Evolutionary conservation across 2,888 invertebrate species (phyloP), one percentile per base, ranked within the genome.

Genomic region (Acleris holmiana): DNA sequence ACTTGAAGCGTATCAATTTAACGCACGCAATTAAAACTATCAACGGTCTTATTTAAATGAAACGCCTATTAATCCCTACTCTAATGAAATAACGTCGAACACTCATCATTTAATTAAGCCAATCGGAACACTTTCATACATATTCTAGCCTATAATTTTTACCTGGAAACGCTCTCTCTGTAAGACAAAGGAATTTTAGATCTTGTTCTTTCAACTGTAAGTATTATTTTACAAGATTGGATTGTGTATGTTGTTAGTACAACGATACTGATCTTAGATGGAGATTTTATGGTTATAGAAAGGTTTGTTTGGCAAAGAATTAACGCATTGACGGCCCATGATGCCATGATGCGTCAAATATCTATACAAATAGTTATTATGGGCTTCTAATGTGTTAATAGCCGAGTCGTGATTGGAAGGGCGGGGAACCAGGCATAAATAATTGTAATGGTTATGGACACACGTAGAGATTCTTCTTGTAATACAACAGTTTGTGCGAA

Each of bases 1-100:
- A 23, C 17, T 5, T 21, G 5, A 5, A 47, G 21, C 57, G 46
- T 56, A 47, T 44, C 50, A 7, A 41, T 50, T 13, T n/a, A 35
- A 57, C 47, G 53, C 47, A 50, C n/a, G 40, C 25, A 58, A 64
- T 64, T 53, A 58, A 51, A 57, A 51, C 57, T 19, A 53, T 64
- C 51, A 58, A 64, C 53, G 57, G 40, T 17, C 58, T 58, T 48
- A 63, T 63, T 58, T 51, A 58, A 53, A 41, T 51, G 40, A 63
- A 44, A 53, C 35, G 55, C 25, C 55, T 19, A 58, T 53, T 58
- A 40, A 4, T 17, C 13, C 47, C 25, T 19, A 15, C 47, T 35
- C 29, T 48, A 25, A 17, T 35, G 23, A 44, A 58, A 41, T 47
- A 64, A 53, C 25, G 47, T 46, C 44, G 47, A 47, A 47, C 29